Base-by-base conservation (phyloP, 1,140 invertebrate species). In the Chironomus tepperi region DNA sequence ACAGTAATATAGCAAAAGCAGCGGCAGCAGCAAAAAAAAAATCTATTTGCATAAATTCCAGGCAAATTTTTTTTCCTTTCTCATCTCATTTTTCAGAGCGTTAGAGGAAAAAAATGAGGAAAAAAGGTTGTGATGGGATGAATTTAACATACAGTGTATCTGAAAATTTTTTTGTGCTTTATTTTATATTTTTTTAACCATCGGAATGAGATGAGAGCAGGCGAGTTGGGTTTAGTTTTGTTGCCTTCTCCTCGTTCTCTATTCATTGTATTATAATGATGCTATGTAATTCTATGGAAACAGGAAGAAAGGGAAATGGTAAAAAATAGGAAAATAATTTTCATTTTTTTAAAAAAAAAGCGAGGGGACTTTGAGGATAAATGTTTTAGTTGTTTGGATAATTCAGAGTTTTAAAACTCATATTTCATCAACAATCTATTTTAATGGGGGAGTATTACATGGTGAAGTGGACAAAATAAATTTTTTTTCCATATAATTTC, bases 31-130 rank as follows among this genome's bases (percentile, higher is more conserved):
- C 64, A 19, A 67, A 67, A 18, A 19, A 70, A 70, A 70, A 70
- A 70, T 70, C 65, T 70, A 70, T 70, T 70, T 70, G 65, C 65
- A 70, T 70, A 70, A 70, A 70, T 70, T 70, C 65, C 65, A 70
- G 65, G 65, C 65, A 18, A 21, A 70, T 57, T 57, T 57, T 57
- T 57, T 57, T 57, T 57, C 47, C 24, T 34, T 34, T 34, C 24
- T 34, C 24, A 34, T 34, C 24, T 34, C 24, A 34, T 34, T 34
- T 34, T 34, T 34, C 9, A 70, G 6, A 70, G 19, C 65, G 65
- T 70, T 70, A 70, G 65, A 70, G 65, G 65, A 70, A 10, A 15
- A 47, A 10, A 15, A 67, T 70, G 65, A 34, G 24, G 24, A 34
- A 34, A 34, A 34, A 34, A 34, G 24, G 24, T 34, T 34, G 24